Conservation (phyloP, 2,888 invertebrate species). For the Drosophila histrio region DNA sequence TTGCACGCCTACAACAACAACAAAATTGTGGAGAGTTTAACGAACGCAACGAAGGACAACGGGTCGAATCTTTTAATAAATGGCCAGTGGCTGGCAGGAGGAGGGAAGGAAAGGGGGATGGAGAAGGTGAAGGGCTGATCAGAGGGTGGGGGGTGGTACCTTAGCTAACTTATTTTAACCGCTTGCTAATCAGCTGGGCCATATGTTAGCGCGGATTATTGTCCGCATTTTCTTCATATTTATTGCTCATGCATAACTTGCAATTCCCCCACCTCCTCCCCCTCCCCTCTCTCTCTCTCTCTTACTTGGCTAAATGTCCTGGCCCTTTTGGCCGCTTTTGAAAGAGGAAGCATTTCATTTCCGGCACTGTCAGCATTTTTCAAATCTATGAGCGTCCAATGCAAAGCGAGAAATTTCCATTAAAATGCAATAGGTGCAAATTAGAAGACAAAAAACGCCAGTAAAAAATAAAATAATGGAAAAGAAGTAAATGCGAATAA, state of each 20-base stretch:
- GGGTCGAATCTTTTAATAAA: slow-evolving; percentile 56
- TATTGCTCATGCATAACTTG: slow-evolving; percentile 60
- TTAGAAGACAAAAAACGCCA: slow-evolving; percentile 59
- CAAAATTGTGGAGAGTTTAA: slow-evolving; percentile 31
- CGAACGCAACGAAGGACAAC: slow-evolving; percentile 63
- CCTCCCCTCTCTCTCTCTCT: rapidly evolving
- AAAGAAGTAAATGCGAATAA: slow-evolving; percentile 33
- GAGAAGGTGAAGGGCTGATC: neutral
- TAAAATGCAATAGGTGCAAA: slow-evolving; percentile 76
- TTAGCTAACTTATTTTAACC: slow-evolving; percentile 28
- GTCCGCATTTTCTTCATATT: slow-evolving; percentile 49
- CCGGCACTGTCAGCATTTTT: slow-evolving; percentile 81
- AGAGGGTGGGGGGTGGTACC: neutral
- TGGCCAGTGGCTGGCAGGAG: slow-evolving; percentile 12
- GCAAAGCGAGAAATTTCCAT: slow-evolving; percentile 73
- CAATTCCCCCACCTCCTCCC: neutral
- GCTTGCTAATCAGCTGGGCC: slow-evolving; percentile 63
- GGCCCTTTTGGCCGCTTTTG: slow-evolving; percentile 15
- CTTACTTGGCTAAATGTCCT: slow-evolving; percentile 19
- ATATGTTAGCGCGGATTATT: slow-evolving; percentile 74
- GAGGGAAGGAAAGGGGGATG: neutral
- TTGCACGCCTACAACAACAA: too few species aligned
- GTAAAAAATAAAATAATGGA: slow-evolving; percentile 3
- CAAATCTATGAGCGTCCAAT: slow-evolving; percentile 78
- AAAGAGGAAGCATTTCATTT: slow-evolving; percentile 80